These are phyloP conservation scores for Procambarus clarkii DNA, from an alignment of 1,140 invertebrate genomes.

Conservation along the genomic window DNA sequence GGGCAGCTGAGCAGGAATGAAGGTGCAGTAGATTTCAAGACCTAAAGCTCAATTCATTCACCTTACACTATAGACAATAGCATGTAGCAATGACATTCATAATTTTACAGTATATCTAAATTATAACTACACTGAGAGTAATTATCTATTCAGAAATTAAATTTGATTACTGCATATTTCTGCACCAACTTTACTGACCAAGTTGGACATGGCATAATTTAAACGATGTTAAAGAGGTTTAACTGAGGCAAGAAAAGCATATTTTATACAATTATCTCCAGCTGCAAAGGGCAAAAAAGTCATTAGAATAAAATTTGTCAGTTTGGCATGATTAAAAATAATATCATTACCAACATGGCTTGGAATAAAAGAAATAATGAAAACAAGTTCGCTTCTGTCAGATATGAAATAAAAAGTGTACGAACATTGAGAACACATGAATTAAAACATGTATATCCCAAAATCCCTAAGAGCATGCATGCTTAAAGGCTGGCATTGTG, in stretches of 20 bases:
- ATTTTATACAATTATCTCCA: background rate
- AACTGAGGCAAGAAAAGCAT: background rate
- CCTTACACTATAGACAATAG: constrained; percentile 45
- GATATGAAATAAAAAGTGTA: background rate
- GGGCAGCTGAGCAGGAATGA: constrained; percentile 64
- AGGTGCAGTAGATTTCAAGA: constrained; percentile 27
- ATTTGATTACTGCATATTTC: constrained; percentile 17
- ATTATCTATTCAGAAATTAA: background rate
- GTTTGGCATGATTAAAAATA: background rate
- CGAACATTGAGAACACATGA: background rate
- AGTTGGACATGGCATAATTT: background rate
- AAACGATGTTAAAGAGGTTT: background rate
- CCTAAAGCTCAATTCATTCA: constrained; percentile 13
- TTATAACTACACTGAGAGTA: background rate
- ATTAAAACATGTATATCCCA: constrained; percentile 22
- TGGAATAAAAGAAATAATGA: background rate
- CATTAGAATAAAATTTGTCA: constrained; percentile 23
- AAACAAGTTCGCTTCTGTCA: background rate
- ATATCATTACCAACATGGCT: background rate
- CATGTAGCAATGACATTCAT: constrained; percentile 21
- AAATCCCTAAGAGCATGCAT: constrained; percentile 56
- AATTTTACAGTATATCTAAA: constrained; percentile 3
- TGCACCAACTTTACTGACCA: constrained; percentile 20
- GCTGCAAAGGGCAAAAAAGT: background rate
- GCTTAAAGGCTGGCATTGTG: constrained; percentile 56